Conservation (phyloP, 2,888 invertebrate species). For the Trichacis sp. region DNA sequence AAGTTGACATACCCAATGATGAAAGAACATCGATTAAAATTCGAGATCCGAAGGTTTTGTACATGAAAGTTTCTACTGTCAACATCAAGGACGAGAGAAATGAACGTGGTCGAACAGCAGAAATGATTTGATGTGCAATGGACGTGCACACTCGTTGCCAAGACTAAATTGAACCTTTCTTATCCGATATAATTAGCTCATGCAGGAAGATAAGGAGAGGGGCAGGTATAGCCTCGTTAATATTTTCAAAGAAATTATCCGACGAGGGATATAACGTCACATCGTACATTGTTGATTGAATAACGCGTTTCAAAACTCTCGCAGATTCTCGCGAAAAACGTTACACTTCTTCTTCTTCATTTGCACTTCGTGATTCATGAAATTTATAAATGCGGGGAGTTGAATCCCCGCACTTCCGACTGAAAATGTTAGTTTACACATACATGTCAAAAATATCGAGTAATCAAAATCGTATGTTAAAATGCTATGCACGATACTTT, state of each 20-base stretch:
- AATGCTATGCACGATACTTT: too few relatives aligned
- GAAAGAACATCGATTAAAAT: constrained; percentile 47
- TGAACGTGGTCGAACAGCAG: constrained; percentile 52
- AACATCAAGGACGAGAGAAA: constrained; percentile 50
- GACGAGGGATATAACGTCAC: constrained; percentile 40
- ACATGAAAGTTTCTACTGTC: constrained; percentile 19
- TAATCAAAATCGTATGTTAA: too few relatives aligned
- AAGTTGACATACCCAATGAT: constrained; percentile 48
- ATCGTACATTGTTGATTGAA: constrained; percentile 50
- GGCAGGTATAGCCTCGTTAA: constrained; percentile 33
- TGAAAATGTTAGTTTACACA: too few relatives aligned
- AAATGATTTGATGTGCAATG: constrained; percentile 36
- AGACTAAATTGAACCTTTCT: constrained; percentile 2
- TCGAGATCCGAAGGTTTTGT: constrained; percentile 37
- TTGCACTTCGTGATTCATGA: too few relatives aligned
- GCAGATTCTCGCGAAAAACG: too few relatives aligned
- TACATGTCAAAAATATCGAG: too few relatives aligned
- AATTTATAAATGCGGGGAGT: too few relatives aligned
- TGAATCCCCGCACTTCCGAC: too few relatives aligned
- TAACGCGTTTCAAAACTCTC: constrained; percentile 11
- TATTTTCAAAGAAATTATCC: constrained; percentile 9
- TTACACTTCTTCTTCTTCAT: too few relatives aligned
- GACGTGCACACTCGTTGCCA: constrained; percentile 8
- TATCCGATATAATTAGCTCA: constrained; percentile 10
- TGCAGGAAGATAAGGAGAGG: constrained; percentile 47